Conservation (phyloP, 2,113 vertebrate species). For the Dicerorhinus sumatrensis region DNA sequence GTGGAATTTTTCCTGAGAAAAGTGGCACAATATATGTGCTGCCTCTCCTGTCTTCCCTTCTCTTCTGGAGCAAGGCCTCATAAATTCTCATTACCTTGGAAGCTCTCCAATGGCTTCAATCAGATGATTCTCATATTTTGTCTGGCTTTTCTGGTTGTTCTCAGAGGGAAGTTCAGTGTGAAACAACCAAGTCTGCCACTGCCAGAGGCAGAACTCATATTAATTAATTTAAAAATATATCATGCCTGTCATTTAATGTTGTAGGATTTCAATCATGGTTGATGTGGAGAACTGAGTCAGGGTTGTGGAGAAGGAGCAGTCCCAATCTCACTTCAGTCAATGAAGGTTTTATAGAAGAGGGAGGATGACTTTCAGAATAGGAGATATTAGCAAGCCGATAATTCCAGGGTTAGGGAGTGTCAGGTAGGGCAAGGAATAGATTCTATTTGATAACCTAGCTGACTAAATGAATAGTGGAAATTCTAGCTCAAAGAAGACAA, state of each 20-base stretch:
- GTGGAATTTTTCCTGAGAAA: constrained; percentile 13
- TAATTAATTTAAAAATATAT: constrained; percentile 40
- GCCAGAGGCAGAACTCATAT: constrained; percentile 17
- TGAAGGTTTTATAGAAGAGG: not conserved
- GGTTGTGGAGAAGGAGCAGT: not conserved
- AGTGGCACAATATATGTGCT: not conserved
- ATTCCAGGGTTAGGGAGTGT: not conserved
- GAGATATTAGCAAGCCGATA: not conserved
- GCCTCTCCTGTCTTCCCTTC: not conserved
- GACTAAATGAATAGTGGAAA: constrained; percentile 30
- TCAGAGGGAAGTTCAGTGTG: constrained; percentile 17
- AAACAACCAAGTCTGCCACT: constrained; percentile 6
- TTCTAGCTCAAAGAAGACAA: constrained; percentile 37
- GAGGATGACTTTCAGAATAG: not conserved
- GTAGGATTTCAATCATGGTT: not conserved
- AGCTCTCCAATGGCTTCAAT: not conserved
- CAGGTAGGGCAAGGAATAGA: not conserved
- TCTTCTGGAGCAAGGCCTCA: not conserved
- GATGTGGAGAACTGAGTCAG: not conserved
- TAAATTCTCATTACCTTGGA: not conserved
- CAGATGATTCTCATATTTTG: not conserved
- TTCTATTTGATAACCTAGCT: not conserved
- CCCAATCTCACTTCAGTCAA: not conserved
- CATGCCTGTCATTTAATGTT: not conserved
- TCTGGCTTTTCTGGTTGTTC: constrained; percentile 53